Evolutionary conservation across 2,888 invertebrate genomes (phyloP).

Genomic region (Leucophenga maculata): DNA sequence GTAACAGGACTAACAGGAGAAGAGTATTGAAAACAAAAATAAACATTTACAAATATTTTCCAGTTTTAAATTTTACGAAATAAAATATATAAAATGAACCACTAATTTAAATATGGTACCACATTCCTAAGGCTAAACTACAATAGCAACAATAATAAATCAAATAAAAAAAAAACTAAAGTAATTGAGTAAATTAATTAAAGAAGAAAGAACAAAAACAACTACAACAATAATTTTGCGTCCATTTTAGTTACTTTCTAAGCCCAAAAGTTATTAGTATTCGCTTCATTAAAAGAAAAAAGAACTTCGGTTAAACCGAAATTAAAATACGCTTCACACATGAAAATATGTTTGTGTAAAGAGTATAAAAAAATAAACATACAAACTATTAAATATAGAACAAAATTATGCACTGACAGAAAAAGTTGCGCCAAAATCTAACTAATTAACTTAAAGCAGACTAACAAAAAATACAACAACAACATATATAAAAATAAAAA

Average conservation of each 20-base stretch:
- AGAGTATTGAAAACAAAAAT: slow-evolving; percentile 6
- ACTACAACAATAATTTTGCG: slow-evolving; percentile 59
- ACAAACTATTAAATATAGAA: not conserved
- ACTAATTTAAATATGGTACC: slow-evolving; percentile 58
- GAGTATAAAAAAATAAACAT: no score
- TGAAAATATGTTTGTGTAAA: no score
- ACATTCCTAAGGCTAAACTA: slow-evolving; percentile 51
- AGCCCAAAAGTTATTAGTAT: not conserved
- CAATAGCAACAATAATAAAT: no score
- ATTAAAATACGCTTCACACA: no score
- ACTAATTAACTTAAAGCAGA: slow-evolving; percentile 39
- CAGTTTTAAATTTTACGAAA: slow-evolving; percentile 27
- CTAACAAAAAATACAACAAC: slow-evolving; percentile 11
- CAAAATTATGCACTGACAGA: not conserved
- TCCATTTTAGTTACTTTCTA: slow-evolving; percentile 63
- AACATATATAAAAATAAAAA: slow-evolving; percentile 22
- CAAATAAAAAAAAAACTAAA: slow-evolving; percentile 1
- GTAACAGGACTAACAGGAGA: no score
- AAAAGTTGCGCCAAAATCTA: not conserved
- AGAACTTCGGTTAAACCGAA: no score
- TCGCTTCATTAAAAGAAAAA: no score
- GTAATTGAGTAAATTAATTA: slow-evolving; percentile 49
- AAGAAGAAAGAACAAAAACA: slow-evolving; percentile 29
- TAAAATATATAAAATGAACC: slow-evolving; percentile 17
- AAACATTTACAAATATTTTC: not conserved